Base-by-base conservation (phyloP, 2,113 vertebrate genomes). In the Cephalopholis sonnerati region DNA sequence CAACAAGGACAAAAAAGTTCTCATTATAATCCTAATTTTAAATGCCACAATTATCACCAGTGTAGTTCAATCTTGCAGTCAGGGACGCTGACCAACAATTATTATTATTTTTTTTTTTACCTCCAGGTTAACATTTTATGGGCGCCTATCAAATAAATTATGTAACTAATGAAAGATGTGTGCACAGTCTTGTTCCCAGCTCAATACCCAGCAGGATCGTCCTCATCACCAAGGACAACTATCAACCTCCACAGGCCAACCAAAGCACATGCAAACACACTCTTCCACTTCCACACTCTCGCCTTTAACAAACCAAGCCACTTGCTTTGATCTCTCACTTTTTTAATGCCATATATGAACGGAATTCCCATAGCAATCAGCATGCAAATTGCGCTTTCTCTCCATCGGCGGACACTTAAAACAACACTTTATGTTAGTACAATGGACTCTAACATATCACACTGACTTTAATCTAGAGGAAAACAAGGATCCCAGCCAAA, bases 181-280 rank as follows among this genome's bases (percentile, higher is more conserved):
- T 12, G 41, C 68, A 75, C 54, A n/a, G 22, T 67, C 48, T 55
- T 44, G 25, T 64, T 71, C 18, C 59, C 39, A 57, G 74, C 29
- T 72, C 61, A 53, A 41, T 55, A 61, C 58, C 57, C 83, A 72
- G 63, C 70, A 78, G 69, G 65, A 78, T 58, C 44, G 22, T 77
- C 51, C 27, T 77, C 73, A 58, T 82, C 83, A 83, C 51, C 41
- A 66, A 79, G 83, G 87, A 68, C 72, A 57, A 61, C 66, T 13
- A 59, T 76, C 44, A 59, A 36, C 78, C 64, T 71, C 83, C 70
- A 57, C 67, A 29, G 77, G 54, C 75, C 44, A 61, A 63, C 36
- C 24, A 53, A 57, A 68, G 54, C 58, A 29, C 41, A 58, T 27
- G 54, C 32, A 57, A 61, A 79, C 41, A 50, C 4, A 29, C 32